These are phyloP conservation scores for Loxodonta africana DNA, from an alignment of 2,113 vertebrate genomes.

Conservation along the genomic window DNA sequence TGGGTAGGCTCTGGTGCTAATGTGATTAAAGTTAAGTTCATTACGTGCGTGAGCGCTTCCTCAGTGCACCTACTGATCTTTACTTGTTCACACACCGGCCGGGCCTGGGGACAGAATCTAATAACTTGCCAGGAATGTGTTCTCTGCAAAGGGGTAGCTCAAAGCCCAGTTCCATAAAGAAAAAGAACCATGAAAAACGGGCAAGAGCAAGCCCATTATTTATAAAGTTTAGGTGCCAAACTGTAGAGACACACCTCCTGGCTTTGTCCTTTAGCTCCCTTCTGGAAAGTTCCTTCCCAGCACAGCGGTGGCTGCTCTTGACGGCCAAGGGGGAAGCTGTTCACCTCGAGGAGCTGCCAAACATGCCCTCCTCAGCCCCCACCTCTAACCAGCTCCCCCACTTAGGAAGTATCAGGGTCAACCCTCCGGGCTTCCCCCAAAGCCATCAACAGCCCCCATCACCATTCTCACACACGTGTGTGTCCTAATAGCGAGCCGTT, in stretches of 20 bases:
- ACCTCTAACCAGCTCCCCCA: slow-evolving; percentile 8
- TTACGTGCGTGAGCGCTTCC: slow-evolving; percentile 12
- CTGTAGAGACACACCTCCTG: slow-evolving; percentile 12
- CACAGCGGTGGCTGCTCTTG: accelerated
- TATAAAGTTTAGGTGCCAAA: slow-evolving; percentile 53
- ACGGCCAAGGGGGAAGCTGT: neutral
- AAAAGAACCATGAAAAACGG: slow-evolving; percentile 66
- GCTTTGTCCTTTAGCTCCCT: slow-evolving; percentile 71
- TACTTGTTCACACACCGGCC: neutral
- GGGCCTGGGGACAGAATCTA: slow-evolving; percentile 42
- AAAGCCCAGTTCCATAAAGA: neutral
- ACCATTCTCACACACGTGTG: too few relatives aligned
- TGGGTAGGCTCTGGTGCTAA: too few relatives aligned
- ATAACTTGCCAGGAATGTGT: slow-evolving; percentile 44
- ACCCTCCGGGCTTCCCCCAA: neutral
- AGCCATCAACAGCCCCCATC: neutral
- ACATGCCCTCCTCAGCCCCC: slow-evolving; percentile 8
- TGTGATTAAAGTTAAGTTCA: neutral
- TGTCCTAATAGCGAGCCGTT: too few relatives aligned
- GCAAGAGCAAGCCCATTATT: neutral
- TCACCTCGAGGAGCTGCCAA: too few relatives aligned
- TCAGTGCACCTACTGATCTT: slow-evolving; percentile 26
- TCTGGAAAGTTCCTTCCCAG: neutral
- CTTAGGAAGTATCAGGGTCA: neutral
- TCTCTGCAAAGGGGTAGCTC: neutral